Base-by-base conservation (phyloP, 2,113 vertebrate genomes). In the Gavialis gangeticus region DNA sequence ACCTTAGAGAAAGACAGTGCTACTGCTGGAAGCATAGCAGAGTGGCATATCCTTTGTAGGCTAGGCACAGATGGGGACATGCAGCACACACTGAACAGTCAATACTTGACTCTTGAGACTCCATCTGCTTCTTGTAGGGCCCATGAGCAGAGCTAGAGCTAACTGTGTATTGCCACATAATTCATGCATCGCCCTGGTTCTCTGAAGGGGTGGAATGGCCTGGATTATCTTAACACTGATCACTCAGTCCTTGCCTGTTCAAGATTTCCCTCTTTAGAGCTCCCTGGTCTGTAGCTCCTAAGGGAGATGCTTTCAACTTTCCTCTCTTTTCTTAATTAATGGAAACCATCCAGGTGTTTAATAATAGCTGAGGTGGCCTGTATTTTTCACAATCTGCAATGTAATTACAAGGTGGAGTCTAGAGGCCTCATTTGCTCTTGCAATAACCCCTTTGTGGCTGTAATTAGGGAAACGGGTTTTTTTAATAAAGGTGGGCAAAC, bases 341-440 rank as follows among this genome's bases (percentile, higher is more conserved):
- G 76, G 87, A 60, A 81, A 12, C 12, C 62, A 2, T 34, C 66
- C 87, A 82, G 93, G 82, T 85, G 24, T 90, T 80, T 30, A 34
- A 62, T 10, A 18, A 14, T n/a, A 73, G 93, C 21, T 0, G 79
- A 16, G 76, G 58, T 59, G 79, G 77, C 55, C 79, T 55, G 92
- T 76, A 75, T 34, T 81, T 24, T 81, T 84, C 90, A 64, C 3
- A 0, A 30, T 69, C 84, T 57, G 67, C 63, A 3, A 30, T 13
- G 30, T 78, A 75, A 63, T 30, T 80, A 86, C 92, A 79, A 86
- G 91, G 46, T 0, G 4, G 75, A 62, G 55, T 82, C 30, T 16
- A 15, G 60, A 62, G 59, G 24, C 56, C 0, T 2, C 0, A 1
- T 11, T 76, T 27, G 69, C 55, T 3, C 0, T n/a, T 2, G 1